Base-by-base conservation (phyloP, 2,888 invertebrate species). In the Bedellia somnulentella region DNA sequence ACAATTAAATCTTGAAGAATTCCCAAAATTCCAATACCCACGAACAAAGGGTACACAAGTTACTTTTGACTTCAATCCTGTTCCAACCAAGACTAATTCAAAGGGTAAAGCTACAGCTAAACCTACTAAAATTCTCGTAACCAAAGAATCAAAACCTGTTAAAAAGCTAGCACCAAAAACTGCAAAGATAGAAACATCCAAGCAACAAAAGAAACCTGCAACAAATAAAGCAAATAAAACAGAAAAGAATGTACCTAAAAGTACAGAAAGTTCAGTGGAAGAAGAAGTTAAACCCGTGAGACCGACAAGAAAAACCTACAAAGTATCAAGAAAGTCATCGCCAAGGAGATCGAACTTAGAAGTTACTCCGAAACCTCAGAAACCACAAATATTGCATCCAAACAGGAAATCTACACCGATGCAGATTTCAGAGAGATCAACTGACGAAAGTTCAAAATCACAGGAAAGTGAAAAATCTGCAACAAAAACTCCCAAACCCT, bases 371-470 rank as follows among this genome's bases (percentile, higher is more conserved):
- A 18, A 18, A 18, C 5, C 9, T 33, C 37, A n/a, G 4, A 15
- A 8, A 17, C 10, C 11, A 26, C 4, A 24, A 17, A 8, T n/a
- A 24, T 9, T 18, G 18, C 5, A 9, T 5, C 5, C 9, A 5
- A 18, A 18, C 5, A 18, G 18, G 9, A 50, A 46, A 15, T 52
- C 45, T 14, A 53, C 46, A 17, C 36, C 39, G 2, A 40, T 63
- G 12, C 66, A 67, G 2, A 63, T 55, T 35, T 67, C 63, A 41
- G 70, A 61, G 38, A 75, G 63, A 0, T 57, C 49, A 22, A 61
- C 66, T 0, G 66, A 68, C 30, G 63, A 70, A 33, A 55, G 45
- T 29, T 43, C 71, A 2, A 36, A 64, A 3, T 63, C 68, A n/a
- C 66, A 71, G 0, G 58, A 56, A 13, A 14, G 25, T 5, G 11